These are phyloP conservation scores for Chunga burmeisteri DNA, from an alignment of 2,113 vertebrate genomes.

Conservation along the genomic window DNA sequence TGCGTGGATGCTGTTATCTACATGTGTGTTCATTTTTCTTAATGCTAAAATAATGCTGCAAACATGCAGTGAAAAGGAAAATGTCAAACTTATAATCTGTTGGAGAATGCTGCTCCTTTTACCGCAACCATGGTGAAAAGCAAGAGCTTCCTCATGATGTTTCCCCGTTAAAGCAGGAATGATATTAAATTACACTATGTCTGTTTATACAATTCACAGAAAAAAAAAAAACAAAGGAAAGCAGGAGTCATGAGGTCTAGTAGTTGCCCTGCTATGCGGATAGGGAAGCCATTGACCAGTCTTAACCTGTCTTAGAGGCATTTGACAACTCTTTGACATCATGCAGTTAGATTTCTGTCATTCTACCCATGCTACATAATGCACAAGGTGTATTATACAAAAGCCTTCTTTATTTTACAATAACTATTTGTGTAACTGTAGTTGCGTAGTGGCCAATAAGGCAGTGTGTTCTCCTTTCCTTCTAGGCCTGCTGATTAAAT, in stretches of 20 bases:
- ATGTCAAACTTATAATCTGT: constrained; percentile 26
- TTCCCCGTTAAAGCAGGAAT: not conserved
- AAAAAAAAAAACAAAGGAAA: not conserved
- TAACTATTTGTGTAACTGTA: not conserved
- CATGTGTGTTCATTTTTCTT: not conserved
- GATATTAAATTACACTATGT: not conserved
- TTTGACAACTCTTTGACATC: not conserved
- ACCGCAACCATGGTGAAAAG: not conserved
- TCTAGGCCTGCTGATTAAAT: not conserved
- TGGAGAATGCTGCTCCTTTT: constrained; percentile 39
- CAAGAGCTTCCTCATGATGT: not conserved
- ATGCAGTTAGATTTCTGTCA: not conserved
- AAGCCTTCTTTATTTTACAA: not conserved
- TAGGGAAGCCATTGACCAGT: not conserved
- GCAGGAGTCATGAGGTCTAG: not conserved
- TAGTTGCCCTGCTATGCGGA: not conserved
- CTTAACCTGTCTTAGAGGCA: not conserved
- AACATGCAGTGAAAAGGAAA: constrained; percentile 16
- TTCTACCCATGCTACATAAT: not conserved
- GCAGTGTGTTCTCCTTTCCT: constrained; percentile 26
- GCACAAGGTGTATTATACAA: not conserved
- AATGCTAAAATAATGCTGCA: constrained; percentile 38
- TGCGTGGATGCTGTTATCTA: not conserved
- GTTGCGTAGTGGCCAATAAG: not conserved
- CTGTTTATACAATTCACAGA: not conserved